These are phyloP conservation scores for Dipus sagitta DNA, from an alignment of 2,797 vertebrate genomes.

Conservation along the genomic window DNA sequence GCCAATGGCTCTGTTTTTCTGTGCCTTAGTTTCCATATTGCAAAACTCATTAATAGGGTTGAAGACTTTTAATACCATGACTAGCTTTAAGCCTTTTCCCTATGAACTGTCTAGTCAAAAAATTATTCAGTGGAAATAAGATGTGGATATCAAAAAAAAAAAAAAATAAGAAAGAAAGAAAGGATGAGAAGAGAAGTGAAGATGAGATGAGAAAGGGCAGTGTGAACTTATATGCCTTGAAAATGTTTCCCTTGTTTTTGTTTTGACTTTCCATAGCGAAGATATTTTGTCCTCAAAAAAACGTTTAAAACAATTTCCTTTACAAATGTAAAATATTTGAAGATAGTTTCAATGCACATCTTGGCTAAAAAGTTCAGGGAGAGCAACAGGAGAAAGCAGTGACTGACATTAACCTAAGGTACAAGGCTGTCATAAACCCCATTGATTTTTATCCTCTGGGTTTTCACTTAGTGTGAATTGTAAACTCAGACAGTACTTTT, in stretches of 20 bases:
- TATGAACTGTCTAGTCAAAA: background rate
- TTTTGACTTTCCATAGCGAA: too few species aligned
- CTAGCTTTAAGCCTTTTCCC: background rate
- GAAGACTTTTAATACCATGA: background rate
- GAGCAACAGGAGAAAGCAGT: background rate
- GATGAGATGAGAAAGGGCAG: too few species aligned
- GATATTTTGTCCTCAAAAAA: too few species aligned
- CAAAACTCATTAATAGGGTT: background rate
- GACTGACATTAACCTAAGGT: background rate
- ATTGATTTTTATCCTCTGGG: slow-evolving; percentile 58
- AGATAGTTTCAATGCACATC: background rate
- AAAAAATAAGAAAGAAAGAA: background rate
- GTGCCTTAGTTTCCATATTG: slow-evolving; percentile 1
- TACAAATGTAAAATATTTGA: background rate
- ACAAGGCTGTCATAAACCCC: background rate
- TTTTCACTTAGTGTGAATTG: slow-evolving; percentile 61
- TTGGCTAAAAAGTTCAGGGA: background rate
- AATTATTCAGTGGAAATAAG: slow-evolving; percentile 5
- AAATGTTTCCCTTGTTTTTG: too few species aligned
- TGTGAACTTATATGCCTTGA: too few species aligned
- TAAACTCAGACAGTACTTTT: slow-evolving; percentile 65
- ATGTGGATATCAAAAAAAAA: slow-evolving; percentile 4
- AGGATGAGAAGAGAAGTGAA: too few species aligned
- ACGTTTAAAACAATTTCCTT: background rate
- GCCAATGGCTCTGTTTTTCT: background rate